Evolutionary conservation across 2,888 invertebrate species (phyloP), one percentile per base, ranked within the genome.

Genomic region (Drosophila barbarae): DNA sequence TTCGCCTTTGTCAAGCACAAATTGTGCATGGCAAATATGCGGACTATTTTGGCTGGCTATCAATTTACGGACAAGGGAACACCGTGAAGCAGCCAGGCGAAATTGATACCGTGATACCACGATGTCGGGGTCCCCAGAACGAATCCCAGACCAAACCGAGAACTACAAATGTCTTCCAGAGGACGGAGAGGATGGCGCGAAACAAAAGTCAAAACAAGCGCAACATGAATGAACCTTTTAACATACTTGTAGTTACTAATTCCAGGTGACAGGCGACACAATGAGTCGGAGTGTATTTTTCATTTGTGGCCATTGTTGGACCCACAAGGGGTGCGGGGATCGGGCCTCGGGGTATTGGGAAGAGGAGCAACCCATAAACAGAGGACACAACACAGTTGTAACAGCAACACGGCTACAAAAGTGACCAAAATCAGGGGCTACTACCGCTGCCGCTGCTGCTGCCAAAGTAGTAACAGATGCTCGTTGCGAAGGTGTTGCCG

Each of bases 171-270:
- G 68, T 67, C 51, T 56, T 28, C 18, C 44, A 23, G 47, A 15
- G 46, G 38, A 28, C 15, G 57, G 51, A 52, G 80, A 32, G 60
- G 60, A 72, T 76, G 76, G 79, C 66, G 65, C 71, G 81, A 77
- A 76, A 84, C 79, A 82, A 79, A 83, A 78, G 85, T 82, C 77
- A 68, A 69, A 78, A 84, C 84, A 81, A 79, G 84, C 76, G 74
- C 69, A 74, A 84, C 84, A 83, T 80, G 85, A 84, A 82, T 84
- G 86, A 84, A 84, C 86, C 87, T 85, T 84, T 86, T 86, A 85
- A 78, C 85, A 85, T 79, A 82, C 86, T 85, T 85, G 85, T 85
- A 84, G 77, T 73, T 79, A 84, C 84, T 85, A 85, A 85, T 84
- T 86, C 85, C 85, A 71, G 69, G 85, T 84, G 86, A 85, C 84